Evolutionary conservation across 1,140 invertebrate species (phyloP).

Genomic region (Amyelois transitella): DNA sequence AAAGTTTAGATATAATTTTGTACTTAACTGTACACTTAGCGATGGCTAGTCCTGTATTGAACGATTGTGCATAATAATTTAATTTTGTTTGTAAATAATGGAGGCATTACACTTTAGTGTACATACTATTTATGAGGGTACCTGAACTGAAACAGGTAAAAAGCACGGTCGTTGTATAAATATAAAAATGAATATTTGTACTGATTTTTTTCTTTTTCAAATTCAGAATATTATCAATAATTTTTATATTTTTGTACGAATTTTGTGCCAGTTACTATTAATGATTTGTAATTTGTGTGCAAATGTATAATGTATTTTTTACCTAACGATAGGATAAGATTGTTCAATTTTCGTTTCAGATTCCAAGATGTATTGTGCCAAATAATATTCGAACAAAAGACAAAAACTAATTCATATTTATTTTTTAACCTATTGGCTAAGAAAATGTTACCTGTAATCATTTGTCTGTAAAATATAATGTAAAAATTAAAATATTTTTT

Average conservation of each 20-base stretch:
- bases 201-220: neutral
- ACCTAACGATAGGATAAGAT: slow-evolving; percentile 34
- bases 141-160: slow-evolving; percentile 26
- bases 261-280: slow-evolving; percentile 63
- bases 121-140: slow-evolving; percentile 19
- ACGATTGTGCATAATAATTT: slow-evolving; percentile 33
- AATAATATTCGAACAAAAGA: slow-evolving; percentile 24
- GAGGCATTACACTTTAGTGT: slow-evolving; percentile 30
- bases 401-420: slow-evolving; percentile 18
- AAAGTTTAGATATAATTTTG: slow-evolving; percentile 32
- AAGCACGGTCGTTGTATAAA: slow-evolving; percentile 8
- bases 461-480: slow-evolving; percentile 28
- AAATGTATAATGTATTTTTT: slow-evolving; percentile 18
- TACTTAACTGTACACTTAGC: slow-evolving; percentile 30
- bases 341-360: slow-evolving; percentile 32
- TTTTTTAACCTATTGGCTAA: slow-evolving; percentile 33
- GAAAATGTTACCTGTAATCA: slow-evolving; percentile 43
- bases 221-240: slow-evolving; percentile 4
- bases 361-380: slow-evolving; percentile 41
- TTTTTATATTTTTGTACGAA: slow-evolving; percentile 35
- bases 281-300: slow-evolving; percentile 27
- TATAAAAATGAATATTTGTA: neutral
- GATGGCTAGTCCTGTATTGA: slow-evolving; percentile 36
- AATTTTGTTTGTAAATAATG: slow-evolving; percentile 28
- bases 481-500: slow-evolving; percentile 42